Base-by-base conservation (phyloP, 1,140 invertebrate genomes). In the Cherax destructor region DNA sequence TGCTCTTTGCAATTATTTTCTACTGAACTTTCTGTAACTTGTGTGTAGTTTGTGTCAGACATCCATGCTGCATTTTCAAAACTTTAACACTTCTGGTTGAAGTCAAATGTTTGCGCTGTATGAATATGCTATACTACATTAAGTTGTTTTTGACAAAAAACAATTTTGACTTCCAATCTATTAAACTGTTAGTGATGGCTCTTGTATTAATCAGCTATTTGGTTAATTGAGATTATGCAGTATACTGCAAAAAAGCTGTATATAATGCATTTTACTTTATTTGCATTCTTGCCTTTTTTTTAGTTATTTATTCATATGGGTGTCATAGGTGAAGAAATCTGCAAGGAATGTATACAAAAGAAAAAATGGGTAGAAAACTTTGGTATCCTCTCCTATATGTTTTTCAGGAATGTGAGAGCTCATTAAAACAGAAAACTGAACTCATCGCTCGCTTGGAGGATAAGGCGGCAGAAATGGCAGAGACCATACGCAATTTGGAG, bases 351-450 rank as follows among this genome's bases (percentile, higher is more conserved):
- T 81, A 3, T 56, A 86, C 72, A 59, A 78, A 61, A 78, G 41
- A 86, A 86, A 52, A 47, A 56, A 50, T 21, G 21, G 76, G 30
- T 59, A 41, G 41, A 77, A 59, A 69, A 69, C 78, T 49, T 50
- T 89, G 87, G 87, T 89, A 89, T 89, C 78, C 86, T 88, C 47
- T 80, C 78, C 87, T 89, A 72, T 92, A 77, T 93, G 69, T 84
- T 93, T 93, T 93, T 87, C 92, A 93, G 92, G 92, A 92, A 69
- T 93, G 92, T 83, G 92, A 93, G 88, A 92, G 83, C 87, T 93
- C 92, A 90, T 92, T 93, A 92, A 92, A 92, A 93, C 83, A 93
- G 88, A 92, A 92, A 92, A 90, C 83, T 52, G 91, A 92, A 88
- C 91, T 86, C 86, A 91, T 93, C 81, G 91, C 79, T 79, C 83